Conservation (phyloP, 2,797 vertebrate genomes). For the Paguma larvata region DNA sequence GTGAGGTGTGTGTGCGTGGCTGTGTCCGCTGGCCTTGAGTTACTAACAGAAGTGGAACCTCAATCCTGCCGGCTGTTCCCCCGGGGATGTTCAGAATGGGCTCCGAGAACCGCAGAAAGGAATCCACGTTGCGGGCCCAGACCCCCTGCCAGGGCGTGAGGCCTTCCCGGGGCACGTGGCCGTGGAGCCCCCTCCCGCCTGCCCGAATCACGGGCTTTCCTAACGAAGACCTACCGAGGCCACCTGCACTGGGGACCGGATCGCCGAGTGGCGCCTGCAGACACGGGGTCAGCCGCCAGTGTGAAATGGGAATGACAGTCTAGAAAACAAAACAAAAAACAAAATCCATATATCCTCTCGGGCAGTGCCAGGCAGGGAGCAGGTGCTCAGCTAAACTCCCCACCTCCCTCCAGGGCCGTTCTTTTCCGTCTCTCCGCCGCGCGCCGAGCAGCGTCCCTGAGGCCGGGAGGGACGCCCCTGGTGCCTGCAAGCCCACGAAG, state of each 20-base stretch:
- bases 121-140: fast-evolving
- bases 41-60: fast-evolving
- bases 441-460: fast-evolving
- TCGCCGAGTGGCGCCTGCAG: neutral
- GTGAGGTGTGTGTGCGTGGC: too few species aligned
- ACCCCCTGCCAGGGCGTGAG: neutral
- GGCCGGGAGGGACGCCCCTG: fast-evolving
- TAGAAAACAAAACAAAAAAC: neutral
- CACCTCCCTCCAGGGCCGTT: fast-evolving
- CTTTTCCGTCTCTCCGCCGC: fast-evolving
- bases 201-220: neutral
- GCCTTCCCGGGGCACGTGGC: fast-evolving
- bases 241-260: neutral
- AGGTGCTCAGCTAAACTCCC: neutral
- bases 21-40: fast-evolving
- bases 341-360: neutral
- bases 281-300: fast-evolving
- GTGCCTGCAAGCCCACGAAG: fast-evolving
- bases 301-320: neutral
- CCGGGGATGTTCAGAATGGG: neutral
- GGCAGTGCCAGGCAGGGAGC: fast-evolving
- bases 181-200: too few species aligned
- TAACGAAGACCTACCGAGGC: fast-evolving
- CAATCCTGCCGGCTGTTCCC: neutral
- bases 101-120: too few species aligned